phyloP scores from a whole-genome alignment of 2,797 vertebrate species.

The Muscicapa striata region DNA sequence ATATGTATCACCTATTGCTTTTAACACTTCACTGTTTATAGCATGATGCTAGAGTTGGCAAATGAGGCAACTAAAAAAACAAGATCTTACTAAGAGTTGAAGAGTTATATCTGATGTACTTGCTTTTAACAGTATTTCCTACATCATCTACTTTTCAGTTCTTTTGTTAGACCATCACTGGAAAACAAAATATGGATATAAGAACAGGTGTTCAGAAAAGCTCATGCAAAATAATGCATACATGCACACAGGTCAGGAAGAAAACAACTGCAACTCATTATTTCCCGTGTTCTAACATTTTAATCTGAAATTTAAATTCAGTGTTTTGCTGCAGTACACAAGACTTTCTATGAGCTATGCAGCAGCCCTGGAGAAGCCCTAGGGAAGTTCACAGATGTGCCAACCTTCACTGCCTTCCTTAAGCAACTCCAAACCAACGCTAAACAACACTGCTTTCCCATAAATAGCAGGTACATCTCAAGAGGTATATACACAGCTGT shows the following conservation, averaged over 20 bases:
- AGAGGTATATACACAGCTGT: neutral
- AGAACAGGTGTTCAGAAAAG: neutral
- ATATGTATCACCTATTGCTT: neutral
- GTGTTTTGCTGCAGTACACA: neutral
- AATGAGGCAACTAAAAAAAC: neutral
- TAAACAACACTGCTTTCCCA: neutral
- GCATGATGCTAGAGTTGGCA: neutral
- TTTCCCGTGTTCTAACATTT: neutral
- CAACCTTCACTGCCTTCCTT: neutral
- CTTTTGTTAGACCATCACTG: slow-evolving; percentile 30
- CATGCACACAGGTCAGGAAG: slow-evolving; percentile 12
- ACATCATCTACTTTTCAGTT: slow-evolving; percentile 7
- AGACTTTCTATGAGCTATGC: neutral
- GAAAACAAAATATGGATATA: slow-evolving; percentile 11
- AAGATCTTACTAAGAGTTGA: neutral
- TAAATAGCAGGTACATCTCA: neutral
- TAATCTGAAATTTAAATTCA: neutral
- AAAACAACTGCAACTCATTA: neutral
- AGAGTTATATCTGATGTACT: neutral
- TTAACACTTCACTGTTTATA: neutral
- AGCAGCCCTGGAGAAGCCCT: neutral
- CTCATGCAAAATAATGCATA: slow-evolving; percentile 38
- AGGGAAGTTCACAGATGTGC: neutral
- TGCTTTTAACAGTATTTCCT: slow-evolving; percentile 25
- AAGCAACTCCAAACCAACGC: neutral